Percentiles rank a stretch among this genome's conserved stretches.
These are phyloP conservation scores for Apteryx owenii DNA, from an alignment of 2,113 vertebrate species.

Conservation along the genomic window DNA sequence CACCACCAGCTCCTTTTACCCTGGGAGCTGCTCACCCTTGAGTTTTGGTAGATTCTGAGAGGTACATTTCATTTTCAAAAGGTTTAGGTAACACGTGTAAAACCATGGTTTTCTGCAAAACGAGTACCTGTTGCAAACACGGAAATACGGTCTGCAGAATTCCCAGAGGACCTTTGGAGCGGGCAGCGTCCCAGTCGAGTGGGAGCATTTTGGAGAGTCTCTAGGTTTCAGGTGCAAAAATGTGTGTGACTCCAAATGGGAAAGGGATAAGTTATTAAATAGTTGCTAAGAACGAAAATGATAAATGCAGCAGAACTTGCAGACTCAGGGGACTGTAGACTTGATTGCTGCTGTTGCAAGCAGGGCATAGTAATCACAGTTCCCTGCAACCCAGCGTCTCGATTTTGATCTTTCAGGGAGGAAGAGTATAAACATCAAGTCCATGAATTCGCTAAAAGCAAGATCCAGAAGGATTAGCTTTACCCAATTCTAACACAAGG, in stretches of 20 bases:
- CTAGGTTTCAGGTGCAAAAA: background rate
- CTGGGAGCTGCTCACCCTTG: background rate
- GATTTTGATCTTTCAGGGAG: conserved; percentile 41
- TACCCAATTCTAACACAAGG: conserved; percentile 20
- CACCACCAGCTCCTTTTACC: background rate
- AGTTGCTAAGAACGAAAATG: conserved; percentile 43
- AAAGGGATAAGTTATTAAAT: conserved; percentile 4
- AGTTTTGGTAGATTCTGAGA: background rate
- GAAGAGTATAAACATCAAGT: conserved; percentile 46
- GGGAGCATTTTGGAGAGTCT: background rate
- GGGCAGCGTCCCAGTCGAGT: background rate
- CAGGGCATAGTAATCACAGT: conserved; percentile 52
- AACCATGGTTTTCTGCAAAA: background rate
- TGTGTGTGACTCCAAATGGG: background rate
- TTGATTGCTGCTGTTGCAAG: conserved; percentile 57
- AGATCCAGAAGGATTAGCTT: conserved; percentile 44
- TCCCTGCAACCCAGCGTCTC: conserved; percentile 42
- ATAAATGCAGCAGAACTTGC: conserved; percentile 17
- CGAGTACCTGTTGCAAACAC: background rate
- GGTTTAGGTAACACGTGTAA: background rate
- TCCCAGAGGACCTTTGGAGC: background rate
- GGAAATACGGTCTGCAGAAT: background rate
- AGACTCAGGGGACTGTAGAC: conserved; percentile 36
- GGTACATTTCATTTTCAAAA: background rate
- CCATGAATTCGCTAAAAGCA: conserved; percentile 52